Conservation (phyloP, 2,797 vertebrate genomes). For the Tenualosa ilisha region DNA sequence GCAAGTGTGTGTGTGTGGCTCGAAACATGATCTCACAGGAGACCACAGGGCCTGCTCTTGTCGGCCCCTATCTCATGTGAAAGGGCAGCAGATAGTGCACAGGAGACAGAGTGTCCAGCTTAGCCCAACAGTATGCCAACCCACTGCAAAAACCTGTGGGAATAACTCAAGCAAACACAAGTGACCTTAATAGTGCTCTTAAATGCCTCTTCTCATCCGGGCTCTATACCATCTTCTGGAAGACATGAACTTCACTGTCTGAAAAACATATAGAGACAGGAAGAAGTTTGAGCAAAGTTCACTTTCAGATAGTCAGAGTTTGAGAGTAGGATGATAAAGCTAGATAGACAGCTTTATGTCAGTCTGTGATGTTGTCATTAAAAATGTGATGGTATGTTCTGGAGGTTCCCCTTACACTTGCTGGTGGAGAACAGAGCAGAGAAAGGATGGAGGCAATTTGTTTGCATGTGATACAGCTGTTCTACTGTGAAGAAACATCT, state of each 20-base stretch:
- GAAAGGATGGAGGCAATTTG: neutral
- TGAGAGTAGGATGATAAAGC: neutral
- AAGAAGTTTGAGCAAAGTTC: neutral
- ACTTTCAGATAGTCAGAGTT: too few species aligned
- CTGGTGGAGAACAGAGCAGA: neutral
- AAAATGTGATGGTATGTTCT: neutral
- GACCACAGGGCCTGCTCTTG: constrained; percentile 68
- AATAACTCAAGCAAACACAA: neutral
- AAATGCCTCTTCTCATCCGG: neutral
- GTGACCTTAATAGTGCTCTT: neutral
- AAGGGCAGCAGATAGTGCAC: constrained; percentile 73
- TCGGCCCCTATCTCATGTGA: constrained; percentile 73
- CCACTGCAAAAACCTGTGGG: neutral
- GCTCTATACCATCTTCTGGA: neutral
- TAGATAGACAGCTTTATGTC: neutral
- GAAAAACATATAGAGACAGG: neutral
- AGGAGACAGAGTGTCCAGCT: constrained; percentile 58
- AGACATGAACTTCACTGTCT: neutral
- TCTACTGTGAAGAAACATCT: neutral
- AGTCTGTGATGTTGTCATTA: neutral
- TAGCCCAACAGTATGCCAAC: neutral
- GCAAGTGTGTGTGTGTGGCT: constrained; percentile 19
- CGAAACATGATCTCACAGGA: constrained; percentile 37
- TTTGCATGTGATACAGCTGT: neutral
- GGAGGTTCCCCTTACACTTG: neutral